Conservation (phyloP, 2,888 invertebrate genomes). For the Arenicola marina region DNA sequence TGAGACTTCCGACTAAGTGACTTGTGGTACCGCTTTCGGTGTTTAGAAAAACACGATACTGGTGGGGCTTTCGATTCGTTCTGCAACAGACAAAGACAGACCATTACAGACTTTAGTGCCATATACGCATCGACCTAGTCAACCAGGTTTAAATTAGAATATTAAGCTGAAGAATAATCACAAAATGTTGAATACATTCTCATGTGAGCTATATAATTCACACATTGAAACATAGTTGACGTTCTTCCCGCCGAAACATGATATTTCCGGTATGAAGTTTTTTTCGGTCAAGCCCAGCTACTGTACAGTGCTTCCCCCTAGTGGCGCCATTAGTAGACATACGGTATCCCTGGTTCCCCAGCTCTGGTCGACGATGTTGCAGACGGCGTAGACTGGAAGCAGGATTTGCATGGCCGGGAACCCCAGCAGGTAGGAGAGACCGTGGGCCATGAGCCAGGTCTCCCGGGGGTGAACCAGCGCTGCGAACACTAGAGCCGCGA, state of each 20-base stretch:
- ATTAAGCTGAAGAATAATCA: no score
- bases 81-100: conserved; percentile 3
- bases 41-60: conserved; percentile 21
- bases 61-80: conserved; percentile 22
- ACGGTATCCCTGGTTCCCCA: conserved; percentile 44
- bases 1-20: conserved; percentile 11
- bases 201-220: no score
- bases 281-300: no score
- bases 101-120: neutral
- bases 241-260: no score
- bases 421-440: conserved; percentile 38
- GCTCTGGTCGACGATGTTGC: conserved; percentile 43
- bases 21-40: conserved; percentile 23
- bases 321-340: no score
- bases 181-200: no score
- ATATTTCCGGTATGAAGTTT: no score
- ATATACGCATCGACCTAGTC: no score
- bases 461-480: conserved; percentile 38
- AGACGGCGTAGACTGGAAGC: conserved; percentile 40
- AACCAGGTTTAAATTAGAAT: no score
- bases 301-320: no score
- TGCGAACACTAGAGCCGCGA: conserved; percentile 36
- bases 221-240: no score
- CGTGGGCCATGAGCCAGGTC: conserved; percentile 33
- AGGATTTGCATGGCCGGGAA: conserved; percentile 42